Conservation (phyloP, 2,797 vertebrate species). For the Iguana delicatissima region DNA sequence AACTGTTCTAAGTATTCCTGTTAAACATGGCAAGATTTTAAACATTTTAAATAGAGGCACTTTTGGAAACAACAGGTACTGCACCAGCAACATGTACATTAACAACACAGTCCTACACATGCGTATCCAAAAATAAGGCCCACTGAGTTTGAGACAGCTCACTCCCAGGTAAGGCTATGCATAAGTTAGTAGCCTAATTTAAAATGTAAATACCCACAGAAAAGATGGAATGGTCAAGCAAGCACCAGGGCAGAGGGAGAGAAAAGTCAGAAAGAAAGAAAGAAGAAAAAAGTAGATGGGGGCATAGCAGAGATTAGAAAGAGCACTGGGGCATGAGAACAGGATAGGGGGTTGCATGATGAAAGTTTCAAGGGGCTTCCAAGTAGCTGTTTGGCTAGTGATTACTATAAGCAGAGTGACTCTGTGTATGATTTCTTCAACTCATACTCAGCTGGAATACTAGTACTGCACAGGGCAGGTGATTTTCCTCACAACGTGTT, state of each 20-base stretch:
- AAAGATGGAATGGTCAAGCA: too few species aligned
- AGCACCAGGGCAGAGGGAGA: too few species aligned
- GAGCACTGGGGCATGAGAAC: too few species aligned
- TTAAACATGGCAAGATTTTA: conserved; percentile 47
- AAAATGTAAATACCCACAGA: background rate
- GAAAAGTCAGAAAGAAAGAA: too few species aligned
- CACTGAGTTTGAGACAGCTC: background rate
- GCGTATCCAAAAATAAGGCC: background rate
- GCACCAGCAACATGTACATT: background rate
- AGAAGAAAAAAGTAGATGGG: too few species aligned
- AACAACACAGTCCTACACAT: background rate
- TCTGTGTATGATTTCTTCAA: background rate
- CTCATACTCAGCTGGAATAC: background rate
- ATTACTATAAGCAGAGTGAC: background rate
- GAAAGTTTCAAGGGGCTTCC: background rate
- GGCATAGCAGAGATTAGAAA: too few species aligned
- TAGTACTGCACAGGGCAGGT: background rate
- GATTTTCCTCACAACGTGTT: background rate
- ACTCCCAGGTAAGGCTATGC: background rate
- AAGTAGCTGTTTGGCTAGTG: background rate
- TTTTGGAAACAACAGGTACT: background rate
- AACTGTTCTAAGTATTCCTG: conserved; percentile 90
- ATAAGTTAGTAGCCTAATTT: background rate
- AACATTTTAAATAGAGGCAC: conserved; percentile 13
- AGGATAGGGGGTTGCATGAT: too few species aligned